Conservation (phyloP, 2,113 vertebrate genomes). For the Theristicus caerulescens region DNA sequence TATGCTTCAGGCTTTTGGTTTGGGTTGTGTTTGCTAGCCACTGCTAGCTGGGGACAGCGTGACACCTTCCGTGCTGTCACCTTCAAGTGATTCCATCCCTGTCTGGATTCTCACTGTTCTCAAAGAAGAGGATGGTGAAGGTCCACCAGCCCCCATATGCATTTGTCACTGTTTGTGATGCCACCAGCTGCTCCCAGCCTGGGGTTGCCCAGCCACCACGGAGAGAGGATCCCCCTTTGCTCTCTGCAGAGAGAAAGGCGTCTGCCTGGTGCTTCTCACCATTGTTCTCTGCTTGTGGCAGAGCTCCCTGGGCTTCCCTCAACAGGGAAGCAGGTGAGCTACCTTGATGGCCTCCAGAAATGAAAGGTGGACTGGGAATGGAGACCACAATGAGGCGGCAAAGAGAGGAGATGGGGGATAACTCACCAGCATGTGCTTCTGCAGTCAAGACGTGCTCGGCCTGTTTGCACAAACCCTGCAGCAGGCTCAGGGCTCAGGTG, state of each 20-base stretch:
- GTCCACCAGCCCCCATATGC: too few relatives aligned
- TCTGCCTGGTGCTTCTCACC: background rate
- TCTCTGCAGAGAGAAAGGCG: background rate
- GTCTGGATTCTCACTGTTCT: background rate
- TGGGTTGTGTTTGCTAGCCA: background rate
- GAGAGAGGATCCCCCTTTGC: rapidly evolving
- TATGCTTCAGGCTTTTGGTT: background rate
- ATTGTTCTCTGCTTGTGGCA: background rate
- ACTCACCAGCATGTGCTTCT: background rate
- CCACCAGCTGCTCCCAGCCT: background rate
- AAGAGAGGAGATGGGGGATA: background rate
- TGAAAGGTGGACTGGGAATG: background rate
- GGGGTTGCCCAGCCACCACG: background rate
- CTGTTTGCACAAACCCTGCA: background rate
- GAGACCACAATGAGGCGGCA: background rate
- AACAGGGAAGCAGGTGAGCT: background rate
- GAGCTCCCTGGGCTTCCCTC: background rate
- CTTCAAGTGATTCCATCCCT: background rate
- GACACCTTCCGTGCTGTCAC: background rate
- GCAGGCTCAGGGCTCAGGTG: background rate
- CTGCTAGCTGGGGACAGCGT: background rate
- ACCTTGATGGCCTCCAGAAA: background rate
- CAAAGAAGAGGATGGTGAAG: background rate
- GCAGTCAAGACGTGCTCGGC: background rate
- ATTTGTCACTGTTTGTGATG: background rate